Evolutionary conservation across 2,888 invertebrate species (phyloP).

Genomic region (Acrobasis repandana): DNA sequence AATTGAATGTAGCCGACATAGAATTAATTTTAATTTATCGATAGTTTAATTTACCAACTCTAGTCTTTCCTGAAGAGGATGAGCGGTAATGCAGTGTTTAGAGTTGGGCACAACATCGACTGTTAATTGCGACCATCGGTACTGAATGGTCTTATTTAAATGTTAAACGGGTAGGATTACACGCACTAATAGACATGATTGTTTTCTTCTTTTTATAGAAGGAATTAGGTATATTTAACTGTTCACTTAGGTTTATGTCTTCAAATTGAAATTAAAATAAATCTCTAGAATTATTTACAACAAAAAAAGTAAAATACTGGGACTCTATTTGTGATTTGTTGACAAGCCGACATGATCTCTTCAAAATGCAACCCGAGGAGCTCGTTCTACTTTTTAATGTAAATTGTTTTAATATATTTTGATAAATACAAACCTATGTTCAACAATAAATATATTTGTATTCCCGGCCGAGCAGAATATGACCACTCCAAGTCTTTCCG

Average conservation of each 20-base stretch:
- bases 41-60: constrained; percentile 43
- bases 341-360: too few species aligned
- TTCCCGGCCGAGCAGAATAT: too few species aligned
- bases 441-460: too few species aligned
- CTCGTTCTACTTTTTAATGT: too few species aligned
- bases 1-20: too few species aligned
- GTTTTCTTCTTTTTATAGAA: constrained; percentile 3
- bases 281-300: background rate
- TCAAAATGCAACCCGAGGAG: too few species aligned
- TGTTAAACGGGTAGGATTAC: constrained; percentile 14
- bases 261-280: too few species aligned
- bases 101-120: constrained; percentile 57
- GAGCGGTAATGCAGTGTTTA: constrained; percentile 78
- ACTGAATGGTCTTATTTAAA: constrained; percentile 21
- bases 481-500: too few species aligned
- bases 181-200: constrained; percentile 14
- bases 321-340: too few species aligned
- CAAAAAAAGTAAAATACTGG: too few species aligned
- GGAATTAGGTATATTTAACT: background rate
- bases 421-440: too few species aligned
- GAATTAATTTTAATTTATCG: constrained; percentile 31
- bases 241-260: background rate
- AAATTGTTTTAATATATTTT: too few species aligned
- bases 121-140: constrained; percentile 17
- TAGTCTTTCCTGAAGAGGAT: constrained; percentile 60